Base-by-base conservation (phyloP, 2,888 invertebrate species). In the Pasiphila rectangulata region DNA sequence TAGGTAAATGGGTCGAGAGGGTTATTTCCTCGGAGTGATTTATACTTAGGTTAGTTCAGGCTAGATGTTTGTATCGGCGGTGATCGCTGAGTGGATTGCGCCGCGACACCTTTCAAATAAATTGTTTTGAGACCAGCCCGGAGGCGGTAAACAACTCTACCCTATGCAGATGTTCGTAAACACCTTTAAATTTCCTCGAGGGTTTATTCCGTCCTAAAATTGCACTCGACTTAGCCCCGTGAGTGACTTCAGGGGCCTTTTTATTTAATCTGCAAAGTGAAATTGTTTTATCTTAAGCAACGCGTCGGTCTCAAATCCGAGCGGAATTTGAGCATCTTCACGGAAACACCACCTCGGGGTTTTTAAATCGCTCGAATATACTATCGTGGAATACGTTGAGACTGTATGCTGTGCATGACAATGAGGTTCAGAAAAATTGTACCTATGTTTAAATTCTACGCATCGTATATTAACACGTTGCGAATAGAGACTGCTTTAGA, bases 51-150 rank as follows among this genome's bases (percentile, higher is more conserved):
- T 77, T 72, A 74, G 77, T 74, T 70, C 69, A 69, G 69, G 67
- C 57, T 63, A 72, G 73, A 72, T 72, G 70, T 72, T 73, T 72
- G 75, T 76, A 78, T 75, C 75, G 70, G 61, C 51, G 58, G 64
- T 70, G 76, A 75, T 79, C 70, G 77, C 67, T 72, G 77, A 85
- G 86, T 83, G 84, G 83, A 87, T 86, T 86, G 84, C 83, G 67
- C 74, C 60, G 69, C 75, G 83, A 86, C 84, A 85, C 86, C 88
- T 88, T 85, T 88, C 84, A 86, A 86, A 84, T 78, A 87, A 83
- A 88, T 88, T 88, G 88, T 86, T 79, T 75, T 75, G 88, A 84
- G 82, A 83, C 80, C 77, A 64, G 55, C 69, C 24, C 68, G 63
- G 72, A 69, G 73, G 69, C 75, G 69, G 84, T 86, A 86, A 86